These are phyloP conservation scores for Henricia sp. DNA, from an alignment of 53 echinoderm and acorn worm genomes.

Conservation along the genomic window DNA sequence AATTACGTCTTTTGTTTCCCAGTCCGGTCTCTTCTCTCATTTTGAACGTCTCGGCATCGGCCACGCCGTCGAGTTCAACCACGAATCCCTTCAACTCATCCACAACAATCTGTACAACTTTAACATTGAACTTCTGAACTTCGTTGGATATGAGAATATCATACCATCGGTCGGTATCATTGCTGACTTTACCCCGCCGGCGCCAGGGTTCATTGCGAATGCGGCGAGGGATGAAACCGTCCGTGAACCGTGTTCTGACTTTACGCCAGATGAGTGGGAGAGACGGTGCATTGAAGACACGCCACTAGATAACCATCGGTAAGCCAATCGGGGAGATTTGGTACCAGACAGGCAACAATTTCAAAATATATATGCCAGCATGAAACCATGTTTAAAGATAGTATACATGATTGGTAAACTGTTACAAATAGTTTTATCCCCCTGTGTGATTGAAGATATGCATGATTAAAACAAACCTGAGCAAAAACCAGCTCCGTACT, in stretches of 20 bases:
- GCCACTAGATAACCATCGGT: slow-evolving; percentile 64
- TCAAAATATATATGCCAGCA: neutral
- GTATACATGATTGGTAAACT: too few species aligned
- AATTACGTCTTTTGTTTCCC: neutral
- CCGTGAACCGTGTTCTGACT: slow-evolving; percentile 25
- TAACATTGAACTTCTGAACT: slow-evolving; percentile 35
- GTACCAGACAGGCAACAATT: neutral
- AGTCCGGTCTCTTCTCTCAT: slow-evolving; percentile 60
- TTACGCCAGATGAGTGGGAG: slow-evolving; percentile 55
- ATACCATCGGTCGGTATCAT: slow-evolving; percentile 27
- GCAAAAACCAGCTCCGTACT: too few species aligned
- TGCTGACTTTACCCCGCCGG: slow-evolving; percentile 53
- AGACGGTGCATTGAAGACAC: slow-evolving; percentile 51
- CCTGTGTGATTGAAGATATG: too few species aligned
- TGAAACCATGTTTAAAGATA: too few species aligned
- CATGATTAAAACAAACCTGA: too few species aligned
- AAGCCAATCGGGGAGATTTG: neutral
- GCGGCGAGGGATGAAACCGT: slow-evolving; percentile 4
- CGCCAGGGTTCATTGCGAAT: slow-evolving; percentile 44
- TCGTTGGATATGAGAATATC: slow-evolving; percentile 46
- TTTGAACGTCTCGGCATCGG: slow-evolving; percentile 54
- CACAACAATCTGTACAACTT: slow-evolving; percentile 43
- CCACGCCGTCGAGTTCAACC: slow-evolving; percentile 52
- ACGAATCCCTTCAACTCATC: slow-evolving; percentile 23
- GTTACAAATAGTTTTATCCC: too few species aligned